phyloP scores from a whole-genome alignment of 2,888 invertebrate species.

The Nomada fabriciana region DNA sequence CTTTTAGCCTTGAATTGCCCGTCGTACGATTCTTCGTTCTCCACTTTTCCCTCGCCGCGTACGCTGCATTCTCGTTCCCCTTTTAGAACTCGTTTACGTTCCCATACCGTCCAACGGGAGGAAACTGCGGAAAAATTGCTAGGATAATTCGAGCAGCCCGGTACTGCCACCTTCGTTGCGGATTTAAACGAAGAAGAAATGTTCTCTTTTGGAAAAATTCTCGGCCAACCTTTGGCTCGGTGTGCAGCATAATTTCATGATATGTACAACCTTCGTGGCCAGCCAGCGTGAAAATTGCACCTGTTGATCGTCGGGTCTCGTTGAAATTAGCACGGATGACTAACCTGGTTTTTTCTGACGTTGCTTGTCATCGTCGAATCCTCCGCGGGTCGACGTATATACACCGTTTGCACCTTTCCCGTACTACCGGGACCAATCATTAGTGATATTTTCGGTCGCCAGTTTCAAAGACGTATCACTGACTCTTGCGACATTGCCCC shows the following conservation, averaged over 20 bases:
- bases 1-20: not conserved
- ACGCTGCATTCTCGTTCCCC: too few relatives aligned
- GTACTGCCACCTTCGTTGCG: too few relatives aligned
- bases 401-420: conserved; percentile 24
- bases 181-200: too few relatives aligned
- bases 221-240: conserved; percentile 18
- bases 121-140: not conserved
- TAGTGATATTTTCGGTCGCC: not conserved
- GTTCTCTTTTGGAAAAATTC: conserved; percentile 1
- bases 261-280: conserved; percentile 57
- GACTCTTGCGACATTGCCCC: not conserved
- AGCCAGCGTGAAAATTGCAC: conserved; percentile 56
- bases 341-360: conserved; percentile 58
- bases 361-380: conserved; percentile 44
- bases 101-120: too few relatives aligned
- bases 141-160: too few relatives aligned
- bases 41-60: too few relatives aligned
- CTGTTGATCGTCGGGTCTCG: conserved; percentile 60
- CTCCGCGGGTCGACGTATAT: not conserved
- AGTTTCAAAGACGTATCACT: not conserved
- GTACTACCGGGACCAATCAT: not conserved
- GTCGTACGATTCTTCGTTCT: not conserved
- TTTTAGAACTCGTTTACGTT: too few relatives aligned
- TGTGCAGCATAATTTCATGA: conserved; percentile 18
- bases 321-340: conserved; percentile 51